These are phyloP conservation scores for Lycopodina hypogea DNA, from an alignment of 37 sponge, comb jelly and placozoan genomes.

Conservation along the genomic window DNA sequence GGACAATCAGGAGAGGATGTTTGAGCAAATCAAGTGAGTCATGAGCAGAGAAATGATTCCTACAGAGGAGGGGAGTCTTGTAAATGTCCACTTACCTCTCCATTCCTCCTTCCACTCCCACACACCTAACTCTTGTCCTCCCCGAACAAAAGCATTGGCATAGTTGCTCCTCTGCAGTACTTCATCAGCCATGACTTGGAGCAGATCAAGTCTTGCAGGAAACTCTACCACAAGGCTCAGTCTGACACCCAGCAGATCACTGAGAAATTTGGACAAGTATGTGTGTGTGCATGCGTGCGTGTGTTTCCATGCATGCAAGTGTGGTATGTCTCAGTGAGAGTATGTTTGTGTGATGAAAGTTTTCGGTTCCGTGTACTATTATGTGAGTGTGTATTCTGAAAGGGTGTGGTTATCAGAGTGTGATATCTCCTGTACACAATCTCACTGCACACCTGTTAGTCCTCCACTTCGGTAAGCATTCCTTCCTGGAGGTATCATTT, in stretches of 20 bases:
- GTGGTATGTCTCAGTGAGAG: background rate
- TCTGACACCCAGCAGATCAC: constrained; percentile 32
- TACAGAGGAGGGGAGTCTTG: background rate
- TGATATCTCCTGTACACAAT: too few relatives aligned
- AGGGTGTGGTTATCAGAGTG: too few relatives aligned
- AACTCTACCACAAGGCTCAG: constrained; percentile 47
- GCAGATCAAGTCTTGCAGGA: constrained; percentile 35
- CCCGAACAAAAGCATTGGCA: constrained; percentile 36
- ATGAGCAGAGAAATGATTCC: background rate
- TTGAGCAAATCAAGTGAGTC: constrained; percentile 74
- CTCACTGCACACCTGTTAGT: too few relatives aligned
- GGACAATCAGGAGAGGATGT: constrained; percentile 69
- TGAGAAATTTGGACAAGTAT: constrained; percentile 67
- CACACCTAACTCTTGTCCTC: background rate
- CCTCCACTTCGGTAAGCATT: too few relatives aligned
- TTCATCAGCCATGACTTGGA: constrained; percentile 44
- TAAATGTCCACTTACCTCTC: background rate
- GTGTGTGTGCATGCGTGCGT: constrained; percentile 1
- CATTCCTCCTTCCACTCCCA: background rate
- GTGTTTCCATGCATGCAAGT: background rate
- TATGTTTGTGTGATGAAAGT: background rate
- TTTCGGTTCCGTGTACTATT: background rate
- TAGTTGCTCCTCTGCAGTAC: constrained; percentile 51
- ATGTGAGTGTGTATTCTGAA: background rate
- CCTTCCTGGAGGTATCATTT: too few relatives aligned